Evolutionary conservation across 2,113 vertebrate species (phyloP).

Genomic region (Corynorhinus townsendii): DNA sequence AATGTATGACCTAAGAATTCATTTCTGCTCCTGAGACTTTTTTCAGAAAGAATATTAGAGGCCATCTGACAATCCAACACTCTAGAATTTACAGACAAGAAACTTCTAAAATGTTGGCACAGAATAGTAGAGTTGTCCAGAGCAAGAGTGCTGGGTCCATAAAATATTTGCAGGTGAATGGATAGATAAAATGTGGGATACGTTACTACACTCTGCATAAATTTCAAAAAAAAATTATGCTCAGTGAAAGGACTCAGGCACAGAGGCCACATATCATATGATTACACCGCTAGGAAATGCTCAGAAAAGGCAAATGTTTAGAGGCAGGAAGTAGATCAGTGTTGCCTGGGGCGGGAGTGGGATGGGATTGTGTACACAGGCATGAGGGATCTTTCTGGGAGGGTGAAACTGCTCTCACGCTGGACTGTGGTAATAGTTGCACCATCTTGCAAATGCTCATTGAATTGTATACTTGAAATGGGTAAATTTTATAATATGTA

Average conservation of each 20-base stretch:
- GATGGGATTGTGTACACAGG: background rate
- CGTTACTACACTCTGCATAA: background rate
- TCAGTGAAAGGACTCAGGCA: background rate
- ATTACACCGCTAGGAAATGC: background rate
- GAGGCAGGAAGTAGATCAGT: background rate
- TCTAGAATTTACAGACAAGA: background rate
- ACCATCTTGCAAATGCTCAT: background rate
- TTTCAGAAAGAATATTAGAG: background rate
- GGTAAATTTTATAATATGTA: background rate
- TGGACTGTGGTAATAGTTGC: background rate
- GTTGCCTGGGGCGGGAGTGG: background rate
- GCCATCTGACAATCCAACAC: background rate
- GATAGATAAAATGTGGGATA: background rate
- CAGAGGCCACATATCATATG: background rate
- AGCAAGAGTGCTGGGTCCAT: background rate
- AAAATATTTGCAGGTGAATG: background rate
- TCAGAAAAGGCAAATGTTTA: background rate
- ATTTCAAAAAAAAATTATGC: background rate
- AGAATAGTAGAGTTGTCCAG: background rate
- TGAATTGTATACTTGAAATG: background rate
- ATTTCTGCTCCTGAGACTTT: background rate
- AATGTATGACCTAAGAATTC: background rate
- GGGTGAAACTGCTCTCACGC: background rate
- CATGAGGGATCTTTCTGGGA: background rate
- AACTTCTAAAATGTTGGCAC: background rate